phyloP scores from a whole-genome alignment of 1,140 invertebrate genomes.

The Drosophila obscura region DNA sequence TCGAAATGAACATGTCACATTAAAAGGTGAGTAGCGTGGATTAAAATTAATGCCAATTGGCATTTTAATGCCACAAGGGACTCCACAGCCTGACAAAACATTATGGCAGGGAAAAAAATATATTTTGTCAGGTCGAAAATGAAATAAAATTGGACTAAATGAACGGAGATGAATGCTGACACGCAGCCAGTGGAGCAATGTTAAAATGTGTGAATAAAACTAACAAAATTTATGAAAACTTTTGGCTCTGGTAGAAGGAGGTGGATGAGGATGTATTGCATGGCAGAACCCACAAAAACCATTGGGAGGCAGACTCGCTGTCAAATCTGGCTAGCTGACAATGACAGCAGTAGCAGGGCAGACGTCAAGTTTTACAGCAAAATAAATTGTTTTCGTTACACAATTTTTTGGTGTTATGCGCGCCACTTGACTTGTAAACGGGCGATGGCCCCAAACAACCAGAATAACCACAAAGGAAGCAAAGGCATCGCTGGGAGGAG shows the following conservation, averaged over 20 bases:
- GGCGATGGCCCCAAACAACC: conserved; percentile 49
- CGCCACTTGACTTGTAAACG: conserved; percentile 79
- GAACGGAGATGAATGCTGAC: conserved; percentile 7
- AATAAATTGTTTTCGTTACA: conserved; percentile 80
- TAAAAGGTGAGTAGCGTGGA: conserved; percentile 38
- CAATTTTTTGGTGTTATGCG: conserved; percentile 73
- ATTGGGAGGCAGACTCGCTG: conserved; percentile 43
- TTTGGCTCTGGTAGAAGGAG: conserved; percentile 8
- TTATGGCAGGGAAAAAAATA: background rate
- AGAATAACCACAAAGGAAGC: conserved; percentile 37
- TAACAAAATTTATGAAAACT: conserved; percentile 19
- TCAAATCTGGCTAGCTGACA: conserved; percentile 71
- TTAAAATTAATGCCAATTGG: conserved; percentile 59
- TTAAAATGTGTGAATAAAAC: conserved; percentile 60
- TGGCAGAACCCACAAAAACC: conserved; percentile 24
- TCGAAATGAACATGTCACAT: conserved; percentile 28
- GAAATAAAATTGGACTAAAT: conserved; percentile 10
- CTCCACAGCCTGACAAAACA: conserved; percentile 23
- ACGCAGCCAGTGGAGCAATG: background rate
- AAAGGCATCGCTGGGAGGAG: background rate
- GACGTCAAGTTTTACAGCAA: conserved; percentile 58
- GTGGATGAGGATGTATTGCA: too few relatives aligned
- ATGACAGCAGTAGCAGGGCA: conserved; percentile 36
- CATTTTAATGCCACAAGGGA: conserved; percentile 24
- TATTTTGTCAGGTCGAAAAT: conserved; percentile 2